Evolutionary conservation across 2,113 vertebrate species (phyloP), one percentile per base, ranked within the genome.

Genomic region (Nothoprocta pentlandii): DNA sequence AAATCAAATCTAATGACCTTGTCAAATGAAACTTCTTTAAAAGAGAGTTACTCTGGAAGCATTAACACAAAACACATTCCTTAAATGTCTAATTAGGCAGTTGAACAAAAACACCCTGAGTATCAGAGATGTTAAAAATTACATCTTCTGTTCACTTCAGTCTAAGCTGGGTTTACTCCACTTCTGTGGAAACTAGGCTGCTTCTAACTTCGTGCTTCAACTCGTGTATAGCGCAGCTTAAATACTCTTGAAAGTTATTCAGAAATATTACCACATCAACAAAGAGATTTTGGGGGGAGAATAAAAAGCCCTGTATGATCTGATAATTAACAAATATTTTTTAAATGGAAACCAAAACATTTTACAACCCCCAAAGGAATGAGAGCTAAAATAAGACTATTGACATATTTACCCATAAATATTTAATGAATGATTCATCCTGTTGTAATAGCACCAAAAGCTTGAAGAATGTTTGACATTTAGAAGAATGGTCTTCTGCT

Each of bases 391-490:
- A 92, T 93, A 96, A 85, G 80, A 70, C 76, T 21, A 74, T 58
- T 44, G 78, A 66, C 79, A 70, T 95, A 94, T 95, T 96, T 95
- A 84, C 14, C 53, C 54, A 91, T 91, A 94, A 94, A 95, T 95
- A 83, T 75, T 97, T 95, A 90, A 95, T 91, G 76, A 36, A 70
- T 95, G 85, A 92, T 69, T 95, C 92, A 94, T 75, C 21, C 46
- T 90, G 39, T 84, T 94, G 76, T 85, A 94, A 85, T 9, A 85
- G 73, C 93, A 85, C 49, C 85, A 93, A 95, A 94, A 88, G 47
- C 66, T 23, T 86, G 32, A 87, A 92, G 56, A 87, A 90, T 42
- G 34, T 44, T 87, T 64, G 34, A 92, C 89, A 95, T 96, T 96
- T 96, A 86, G 47, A 92, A 90, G 69, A 96, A 93, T 75, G 20